Evolutionary conservation across 2,797 vertebrate genomes (phyloP).

Genomic region (Schizopygopsis malacanthus): DNA sequence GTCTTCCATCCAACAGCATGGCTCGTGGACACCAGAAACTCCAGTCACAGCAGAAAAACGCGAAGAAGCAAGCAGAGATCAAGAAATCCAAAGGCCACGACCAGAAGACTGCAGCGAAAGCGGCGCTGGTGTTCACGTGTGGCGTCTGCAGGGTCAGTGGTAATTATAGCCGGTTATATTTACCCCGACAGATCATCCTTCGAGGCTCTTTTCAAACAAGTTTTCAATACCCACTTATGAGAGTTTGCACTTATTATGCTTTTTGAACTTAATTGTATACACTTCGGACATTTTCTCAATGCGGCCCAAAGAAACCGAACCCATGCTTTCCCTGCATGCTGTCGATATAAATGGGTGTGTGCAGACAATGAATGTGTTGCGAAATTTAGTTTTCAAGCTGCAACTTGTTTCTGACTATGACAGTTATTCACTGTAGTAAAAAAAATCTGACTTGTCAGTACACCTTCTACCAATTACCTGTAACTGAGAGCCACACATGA

Average conservation of each 20-base stretch:
- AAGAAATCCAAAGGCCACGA: slow-evolving; percentile 96
- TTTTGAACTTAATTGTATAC: neutral
- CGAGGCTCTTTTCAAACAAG: neutral
- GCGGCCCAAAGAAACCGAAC: neutral
- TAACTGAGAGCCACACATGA: neutral
- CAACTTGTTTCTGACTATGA: slow-evolving; percentile 14
- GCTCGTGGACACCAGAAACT: slow-evolving; percentile 96
- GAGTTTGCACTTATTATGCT: neutral
- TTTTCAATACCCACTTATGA: neutral
- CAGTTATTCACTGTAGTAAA: neutral
- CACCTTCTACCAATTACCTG: slow-evolving; percentile 9
- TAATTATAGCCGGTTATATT: slow-evolving; percentile 11
- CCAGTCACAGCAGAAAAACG: slow-evolving; percentile 95
- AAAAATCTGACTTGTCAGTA: slow-evolving; percentile 24
- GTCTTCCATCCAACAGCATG: slow-evolving; percentile 72
- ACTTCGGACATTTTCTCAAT: neutral
- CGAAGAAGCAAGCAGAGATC: slow-evolving; percentile 94
- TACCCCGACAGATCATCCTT: slow-evolving; percentile 8
- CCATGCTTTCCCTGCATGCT: neutral
- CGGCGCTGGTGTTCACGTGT: slow-evolving; percentile 89
- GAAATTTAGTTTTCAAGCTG: slow-evolving; percentile 9
- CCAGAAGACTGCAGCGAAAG: slow-evolving; percentile 93
- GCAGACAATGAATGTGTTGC: neutral
- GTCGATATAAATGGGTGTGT: slow-evolving; percentile 10
- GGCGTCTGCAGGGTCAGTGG: slow-evolving; percentile 72